Conservation (phyloP, 2,797 vertebrate genomes). For the Liasis olivaceus region DNA sequence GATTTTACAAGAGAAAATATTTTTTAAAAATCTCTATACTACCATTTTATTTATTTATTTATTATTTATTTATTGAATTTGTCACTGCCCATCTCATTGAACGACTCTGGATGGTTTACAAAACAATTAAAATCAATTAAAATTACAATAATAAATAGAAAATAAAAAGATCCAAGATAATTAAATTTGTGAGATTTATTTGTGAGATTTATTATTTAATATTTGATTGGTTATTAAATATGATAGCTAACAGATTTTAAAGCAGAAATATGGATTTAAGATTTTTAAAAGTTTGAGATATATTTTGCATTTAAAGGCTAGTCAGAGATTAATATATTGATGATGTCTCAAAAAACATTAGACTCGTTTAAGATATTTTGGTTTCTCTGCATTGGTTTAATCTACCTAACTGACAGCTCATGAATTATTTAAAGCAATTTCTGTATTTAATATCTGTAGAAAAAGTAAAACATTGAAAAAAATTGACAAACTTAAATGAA, state of each 20-base stretch:
- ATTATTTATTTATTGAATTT: not conserved
- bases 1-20: not conserved
- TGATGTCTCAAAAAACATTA: not conserved
- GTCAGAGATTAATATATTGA: not conserved
- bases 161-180: not conserved
- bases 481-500: conserved; percentile 36
- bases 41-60: not conserved
- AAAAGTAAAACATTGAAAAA: not conserved
- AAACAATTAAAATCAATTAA: no score
- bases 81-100: no score
- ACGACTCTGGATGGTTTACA: no score
- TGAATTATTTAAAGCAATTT: not conserved
- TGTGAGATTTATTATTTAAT: not conserved
- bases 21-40: not conserved
- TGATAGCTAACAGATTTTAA: not conserved
- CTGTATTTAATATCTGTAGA: not conserved
- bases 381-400: not conserved
- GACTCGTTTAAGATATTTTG: not conserved
- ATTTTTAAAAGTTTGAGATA: not conserved
- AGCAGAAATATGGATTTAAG: not conserved
- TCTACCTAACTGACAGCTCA: not conserved
- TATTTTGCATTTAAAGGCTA: not conserved
- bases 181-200: no score
- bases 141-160: no score
- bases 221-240: not conserved